Conservation (phyloP, 2,888 invertebrate species). For the Patella depressa region DNA sequence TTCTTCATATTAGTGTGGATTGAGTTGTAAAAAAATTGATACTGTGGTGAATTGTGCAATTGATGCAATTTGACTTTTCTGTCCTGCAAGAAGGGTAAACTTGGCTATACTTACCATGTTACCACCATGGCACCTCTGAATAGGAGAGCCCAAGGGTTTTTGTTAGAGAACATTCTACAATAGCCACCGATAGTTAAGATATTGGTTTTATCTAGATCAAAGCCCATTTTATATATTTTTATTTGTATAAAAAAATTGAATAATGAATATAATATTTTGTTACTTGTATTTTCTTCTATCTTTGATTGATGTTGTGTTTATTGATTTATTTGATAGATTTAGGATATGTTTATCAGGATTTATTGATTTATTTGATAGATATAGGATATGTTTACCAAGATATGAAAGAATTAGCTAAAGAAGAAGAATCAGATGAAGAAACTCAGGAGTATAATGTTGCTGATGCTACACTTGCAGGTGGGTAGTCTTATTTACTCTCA, state of each 20-base stretch:
- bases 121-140: no score
- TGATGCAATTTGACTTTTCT: no score
- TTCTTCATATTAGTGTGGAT: no score
- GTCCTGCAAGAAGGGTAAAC: no score
- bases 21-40: no score
- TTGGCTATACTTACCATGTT: no score
- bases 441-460: constrained; percentile 20
- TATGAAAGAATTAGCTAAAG: constrained; percentile 48
- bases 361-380: constrained; percentile 40
- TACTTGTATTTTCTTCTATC: neutral
- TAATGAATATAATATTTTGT: neutral
- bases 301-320: neutral
- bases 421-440: constrained; percentile 40
- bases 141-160: no score
- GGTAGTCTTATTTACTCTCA: neutral
- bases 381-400: constrained; percentile 64
- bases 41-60: no score
- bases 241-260: neutral
- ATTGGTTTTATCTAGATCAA: no score
- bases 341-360: constrained; percentile 61
- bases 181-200: no score
- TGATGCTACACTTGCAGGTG: constrained; percentile 52
- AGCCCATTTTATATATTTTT: neutral
- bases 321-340: constrained; percentile 46
- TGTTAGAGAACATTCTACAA: no score